Conservation (phyloP, 2,797 vertebrate genomes). For the Lithobates pipiens region DNA sequence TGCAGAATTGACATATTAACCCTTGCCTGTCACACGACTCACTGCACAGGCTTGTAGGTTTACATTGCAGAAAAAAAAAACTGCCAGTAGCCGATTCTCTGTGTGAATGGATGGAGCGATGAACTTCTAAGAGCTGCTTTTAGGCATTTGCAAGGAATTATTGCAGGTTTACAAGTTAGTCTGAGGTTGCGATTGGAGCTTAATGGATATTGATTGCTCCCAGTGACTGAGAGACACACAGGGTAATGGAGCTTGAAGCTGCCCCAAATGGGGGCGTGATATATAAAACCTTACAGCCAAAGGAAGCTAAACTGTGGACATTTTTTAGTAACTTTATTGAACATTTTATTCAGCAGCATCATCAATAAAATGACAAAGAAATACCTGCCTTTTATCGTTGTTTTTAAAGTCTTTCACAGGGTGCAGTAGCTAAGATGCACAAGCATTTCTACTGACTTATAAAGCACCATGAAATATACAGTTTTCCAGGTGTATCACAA, state of each 20-base stretch:
- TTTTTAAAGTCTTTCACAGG: neutral
- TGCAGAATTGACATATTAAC: neutral
- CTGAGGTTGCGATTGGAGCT: constrained; percentile 49
- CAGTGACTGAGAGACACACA: constrained; percentile 51
- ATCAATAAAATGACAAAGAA: constrained; percentile 20
- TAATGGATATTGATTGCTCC: constrained; percentile 60
- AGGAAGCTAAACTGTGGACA: constrained; percentile 9
- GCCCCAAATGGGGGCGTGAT: constrained; percentile 40
- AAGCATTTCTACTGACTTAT: neutral
- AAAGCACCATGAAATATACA: too few species aligned
- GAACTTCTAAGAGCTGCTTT: constrained; percentile 13
- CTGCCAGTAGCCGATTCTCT: neutral
- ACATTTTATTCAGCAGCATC: constrained; percentile 21
- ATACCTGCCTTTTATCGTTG: neutral
- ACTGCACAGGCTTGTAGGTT: neutral
- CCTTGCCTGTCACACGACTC: neutral
- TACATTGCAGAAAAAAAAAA: neutral
- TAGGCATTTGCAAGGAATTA: constrained; percentile 48
- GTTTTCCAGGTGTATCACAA: too few species aligned
- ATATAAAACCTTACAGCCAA: constrained; percentile 36
- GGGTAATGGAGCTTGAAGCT: constrained; percentile 57
- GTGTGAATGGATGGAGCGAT: neutral
- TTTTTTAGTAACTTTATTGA: constrained; percentile 4
- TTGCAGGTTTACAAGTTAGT: constrained; percentile 50
- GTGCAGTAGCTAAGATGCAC: neutral